Conservation (phyloP, 2,113 vertebrate genomes). For the Eptesicus fuscus region DNA sequence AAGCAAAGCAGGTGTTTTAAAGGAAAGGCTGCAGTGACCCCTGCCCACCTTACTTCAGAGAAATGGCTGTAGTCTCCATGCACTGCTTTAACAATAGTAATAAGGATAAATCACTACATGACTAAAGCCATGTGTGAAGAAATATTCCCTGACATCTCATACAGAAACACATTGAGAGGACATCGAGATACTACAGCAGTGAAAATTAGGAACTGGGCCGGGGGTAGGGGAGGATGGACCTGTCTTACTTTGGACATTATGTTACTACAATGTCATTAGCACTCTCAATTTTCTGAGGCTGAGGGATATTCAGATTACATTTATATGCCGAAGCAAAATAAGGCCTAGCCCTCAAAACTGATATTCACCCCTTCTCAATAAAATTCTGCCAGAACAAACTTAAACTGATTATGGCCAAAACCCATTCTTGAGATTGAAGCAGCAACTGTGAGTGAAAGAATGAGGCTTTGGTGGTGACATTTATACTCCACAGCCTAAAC, state of each 20-base stretch:
- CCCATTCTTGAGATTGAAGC: background rate
- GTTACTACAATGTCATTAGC: background rate
- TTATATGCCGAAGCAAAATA: background rate
- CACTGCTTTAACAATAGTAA: background rate
- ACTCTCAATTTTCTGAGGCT: background rate
- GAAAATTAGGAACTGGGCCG: background rate
- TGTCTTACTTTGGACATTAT: background rate
- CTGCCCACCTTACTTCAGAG: background rate
- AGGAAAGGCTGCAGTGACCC: constrained; percentile 14
- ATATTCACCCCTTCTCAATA: background rate
- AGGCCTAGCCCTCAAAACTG: background rate
- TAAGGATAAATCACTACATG: background rate
- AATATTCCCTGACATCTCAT: background rate
- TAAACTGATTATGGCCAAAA: background rate
- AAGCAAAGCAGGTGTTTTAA: constrained; percentile 40
- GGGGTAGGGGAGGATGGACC: background rate
- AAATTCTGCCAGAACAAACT: background rate
- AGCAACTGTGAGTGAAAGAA: background rate
- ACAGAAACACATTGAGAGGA: background rate
- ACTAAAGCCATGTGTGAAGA: background rate
- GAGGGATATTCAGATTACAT: background rate
- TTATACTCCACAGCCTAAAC: background rate
- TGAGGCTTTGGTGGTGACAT: background rate
- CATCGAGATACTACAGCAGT: background rate
- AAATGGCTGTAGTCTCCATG: background rate